Percentiles rank a stretch among this genome's conserved stretches.
Conservation (phyloP, 2,113 vertebrate species). For the Neofelis nebulosa region DNA sequence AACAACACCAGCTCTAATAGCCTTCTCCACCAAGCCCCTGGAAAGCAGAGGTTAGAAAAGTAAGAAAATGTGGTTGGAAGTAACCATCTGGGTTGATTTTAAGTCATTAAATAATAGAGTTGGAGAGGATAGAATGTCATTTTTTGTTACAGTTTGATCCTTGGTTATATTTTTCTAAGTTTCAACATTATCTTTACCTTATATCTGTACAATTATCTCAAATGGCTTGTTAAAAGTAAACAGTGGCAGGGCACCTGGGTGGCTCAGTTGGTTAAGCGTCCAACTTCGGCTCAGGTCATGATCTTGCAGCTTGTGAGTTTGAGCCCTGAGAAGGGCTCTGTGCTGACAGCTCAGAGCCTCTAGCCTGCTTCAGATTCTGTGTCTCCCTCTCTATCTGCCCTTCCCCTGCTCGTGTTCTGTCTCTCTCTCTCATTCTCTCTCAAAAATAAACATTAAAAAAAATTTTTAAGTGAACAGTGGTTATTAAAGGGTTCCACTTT, state of each 20-base stretch:
- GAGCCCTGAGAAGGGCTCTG: too few species aligned
- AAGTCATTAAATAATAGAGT: not conserved
- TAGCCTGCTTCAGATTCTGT: too few species aligned
- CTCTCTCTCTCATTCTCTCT: too few species aligned
- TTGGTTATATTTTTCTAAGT: conserved; percentile 7
- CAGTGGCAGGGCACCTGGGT: not conserved
- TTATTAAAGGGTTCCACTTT: not conserved
- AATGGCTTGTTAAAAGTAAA: not conserved
- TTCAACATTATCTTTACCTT: not conserved
- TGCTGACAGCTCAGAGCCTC: too few species aligned
- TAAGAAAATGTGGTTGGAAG: not conserved
- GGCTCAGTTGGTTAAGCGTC: too few species aligned
- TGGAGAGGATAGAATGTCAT: not conserved
- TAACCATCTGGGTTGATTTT: not conserved
- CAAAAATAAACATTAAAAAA: not conserved
- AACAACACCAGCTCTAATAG: not conserved
- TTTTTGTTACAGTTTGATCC: not conserved
- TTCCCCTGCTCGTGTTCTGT: too few species aligned
- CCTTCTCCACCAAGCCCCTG: not conserved
- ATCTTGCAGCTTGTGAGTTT: too few species aligned
- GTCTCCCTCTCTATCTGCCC: too few species aligned
- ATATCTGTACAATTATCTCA: not conserved
- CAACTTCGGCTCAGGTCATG: too few species aligned
- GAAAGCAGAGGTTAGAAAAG: not conserved
- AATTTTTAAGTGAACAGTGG: not conserved